Evolutionary conservation across 2,888 invertebrate species (phyloP).

Genomic region (Eledone cirrhosa): DNA sequence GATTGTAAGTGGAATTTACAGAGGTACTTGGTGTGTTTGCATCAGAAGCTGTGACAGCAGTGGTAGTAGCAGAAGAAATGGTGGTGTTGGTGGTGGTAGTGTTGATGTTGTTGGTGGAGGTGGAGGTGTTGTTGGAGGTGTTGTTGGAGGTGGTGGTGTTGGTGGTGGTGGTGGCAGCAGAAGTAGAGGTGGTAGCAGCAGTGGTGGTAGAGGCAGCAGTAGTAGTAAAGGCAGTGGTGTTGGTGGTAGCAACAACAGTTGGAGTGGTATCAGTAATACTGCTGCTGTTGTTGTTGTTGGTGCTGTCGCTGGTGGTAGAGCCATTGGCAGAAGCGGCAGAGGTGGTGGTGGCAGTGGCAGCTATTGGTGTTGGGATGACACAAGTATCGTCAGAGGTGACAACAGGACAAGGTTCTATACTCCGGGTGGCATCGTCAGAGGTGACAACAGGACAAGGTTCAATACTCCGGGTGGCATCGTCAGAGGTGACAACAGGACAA

Average conservation of each 20-base stretch:
- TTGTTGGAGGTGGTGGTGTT: no score
- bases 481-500: no score
- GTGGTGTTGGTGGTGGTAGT: no score
- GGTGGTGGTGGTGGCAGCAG: background rate
- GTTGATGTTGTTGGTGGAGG: no score
- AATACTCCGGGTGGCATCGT: background rate
- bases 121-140: no score
- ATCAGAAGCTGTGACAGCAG: no score
- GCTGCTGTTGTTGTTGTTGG: no score
- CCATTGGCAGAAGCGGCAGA: constrained; percentile 40
- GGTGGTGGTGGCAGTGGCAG: background rate
- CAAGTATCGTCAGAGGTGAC: constrained; percentile 28
- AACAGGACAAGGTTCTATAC: background rate
- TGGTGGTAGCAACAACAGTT: constrained; percentile 32
- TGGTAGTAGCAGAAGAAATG: no score
- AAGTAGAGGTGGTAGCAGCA: background rate
- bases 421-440: background rate
- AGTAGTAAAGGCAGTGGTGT: background rate
- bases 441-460: background rate
- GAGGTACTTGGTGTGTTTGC: no score
- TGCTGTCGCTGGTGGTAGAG: no score
- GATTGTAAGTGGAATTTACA: no score
- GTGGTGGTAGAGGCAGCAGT: background rate
- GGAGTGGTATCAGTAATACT: no score
- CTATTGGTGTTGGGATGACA: constrained; percentile 29